These are phyloP conservation scores for Sinocyclocheilus maitianheensis DNA, from an alignment of 2,113 vertebrate species.

Conservation along the genomic window DNA sequence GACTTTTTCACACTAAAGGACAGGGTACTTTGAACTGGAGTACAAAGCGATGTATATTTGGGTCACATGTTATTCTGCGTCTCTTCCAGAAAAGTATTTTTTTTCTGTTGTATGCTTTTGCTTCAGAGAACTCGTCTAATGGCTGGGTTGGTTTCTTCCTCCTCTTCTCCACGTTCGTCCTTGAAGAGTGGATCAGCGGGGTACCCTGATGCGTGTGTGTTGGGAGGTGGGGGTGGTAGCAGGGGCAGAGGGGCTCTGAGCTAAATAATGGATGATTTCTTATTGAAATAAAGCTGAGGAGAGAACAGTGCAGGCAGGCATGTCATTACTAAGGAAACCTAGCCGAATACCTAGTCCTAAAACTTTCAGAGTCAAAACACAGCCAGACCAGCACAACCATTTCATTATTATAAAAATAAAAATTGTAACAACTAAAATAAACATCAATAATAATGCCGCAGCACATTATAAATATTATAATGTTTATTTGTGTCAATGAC, in stretches of 20 bases:
- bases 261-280: slow-evolving; percentile 79
- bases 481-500: neutral
- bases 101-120: slow-evolving; percentile 40
- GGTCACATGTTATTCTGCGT: slow-evolving; percentile 69
- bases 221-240: neutral
- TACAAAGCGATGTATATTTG: slow-evolving; percentile 80
- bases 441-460: no score
- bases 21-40: slow-evolving; percentile 78
- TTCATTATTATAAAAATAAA: neutral
- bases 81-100: slow-evolving; percentile 59
- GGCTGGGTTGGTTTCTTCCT: slow-evolving; percentile 69
- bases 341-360: slow-evolving; percentile 60
- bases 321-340: slow-evolving; percentile 67
- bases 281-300: slow-evolving; percentile 71
- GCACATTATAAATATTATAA: neutral
- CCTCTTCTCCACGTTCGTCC: slow-evolving; percentile 72
- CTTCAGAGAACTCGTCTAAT: slow-evolving; percentile 69
- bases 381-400: slow-evolving; percentile 46
- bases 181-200: slow-evolving; percentile 76
- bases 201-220: slow-evolving; percentile 64
- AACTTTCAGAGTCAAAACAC: slow-evolving; percentile 49
- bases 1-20: slow-evolving; percentile 69
- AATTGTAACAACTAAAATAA: neutral
- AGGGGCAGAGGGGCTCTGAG: slow-evolving; percentile 64
- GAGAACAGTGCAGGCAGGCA: slow-evolving; percentile 57